These are phyloP conservation scores for Pimpla rufipes DNA, from an alignment of 2,888 invertebrate genomes.

Conservation along the genomic window DNA sequence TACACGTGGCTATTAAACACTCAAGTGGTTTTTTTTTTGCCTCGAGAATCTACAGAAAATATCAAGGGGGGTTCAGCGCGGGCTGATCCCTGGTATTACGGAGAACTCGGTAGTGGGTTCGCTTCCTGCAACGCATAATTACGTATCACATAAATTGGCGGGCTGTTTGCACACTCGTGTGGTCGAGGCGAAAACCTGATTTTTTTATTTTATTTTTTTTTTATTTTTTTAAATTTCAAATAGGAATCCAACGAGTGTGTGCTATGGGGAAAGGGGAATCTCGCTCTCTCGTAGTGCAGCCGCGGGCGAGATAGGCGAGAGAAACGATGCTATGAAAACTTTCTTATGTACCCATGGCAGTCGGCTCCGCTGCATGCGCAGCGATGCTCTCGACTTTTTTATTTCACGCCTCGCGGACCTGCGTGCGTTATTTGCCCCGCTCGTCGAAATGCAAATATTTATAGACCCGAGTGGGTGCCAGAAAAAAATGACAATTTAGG, in stretches of 20 bases:
- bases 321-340: conserved; percentile 41
- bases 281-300: conserved; percentile 25
- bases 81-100: conserved; percentile 24
- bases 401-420: not conserved
- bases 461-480: not conserved
- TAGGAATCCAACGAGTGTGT: not conserved
- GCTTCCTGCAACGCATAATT: conserved; percentile 42
- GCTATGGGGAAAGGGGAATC: conserved; percentile 25
- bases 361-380: not conserved
- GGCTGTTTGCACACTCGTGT: not conserved
- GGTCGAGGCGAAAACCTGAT: no score
- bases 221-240: no score
- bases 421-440: not conserved
- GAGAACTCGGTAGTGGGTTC: not conserved
- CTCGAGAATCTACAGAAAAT: not conserved
- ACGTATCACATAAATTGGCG: conserved; percentile 42
- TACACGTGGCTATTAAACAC: conserved; percentile 13
- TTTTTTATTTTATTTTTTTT: not conserved
- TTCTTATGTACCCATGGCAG: conserved; percentile 35
- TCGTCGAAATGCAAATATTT: not conserved
- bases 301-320: conserved; percentile 26
- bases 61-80: not conserved
- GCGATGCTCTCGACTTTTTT: not conserved
- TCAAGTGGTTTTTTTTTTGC: conserved; percentile 1
- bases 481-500: not conserved